Conservation (phyloP, 1,140 invertebrate species). For the Cotesia typhae region DNA sequence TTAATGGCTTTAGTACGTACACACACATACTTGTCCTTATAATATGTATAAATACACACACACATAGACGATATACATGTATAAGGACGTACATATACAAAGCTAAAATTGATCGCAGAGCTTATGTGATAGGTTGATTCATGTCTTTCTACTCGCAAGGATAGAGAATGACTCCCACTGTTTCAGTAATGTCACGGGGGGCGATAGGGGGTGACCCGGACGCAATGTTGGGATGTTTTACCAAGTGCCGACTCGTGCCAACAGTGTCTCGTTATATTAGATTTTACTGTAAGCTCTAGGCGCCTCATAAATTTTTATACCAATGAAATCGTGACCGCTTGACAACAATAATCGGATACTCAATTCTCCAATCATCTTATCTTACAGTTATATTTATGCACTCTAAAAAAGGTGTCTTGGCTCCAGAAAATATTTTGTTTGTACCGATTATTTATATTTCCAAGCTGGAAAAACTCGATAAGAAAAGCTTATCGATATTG, state of each 20-base stretch:
- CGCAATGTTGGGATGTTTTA: conserved; percentile 53
- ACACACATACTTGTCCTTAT: neutral
- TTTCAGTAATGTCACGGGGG: conserved; percentile 50
- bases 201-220: conserved; percentile 27
- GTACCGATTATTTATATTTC: no score
- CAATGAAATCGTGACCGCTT: conserved; percentile 59
- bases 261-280: conserved; percentile 63
- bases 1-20: no score
- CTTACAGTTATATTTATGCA: neutral
- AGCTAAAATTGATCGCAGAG: conserved; percentile 48
- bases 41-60: neutral
- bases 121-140: conserved; percentile 31
- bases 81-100: conserved; percentile 38
- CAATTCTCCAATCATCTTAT: conserved; percentile 40
- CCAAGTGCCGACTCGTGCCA: conserved; percentile 59
- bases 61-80: neutral
- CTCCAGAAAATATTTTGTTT: no score
- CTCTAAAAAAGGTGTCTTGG: no score
- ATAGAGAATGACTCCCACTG: conserved; percentile 29
- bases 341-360: conserved; percentile 47
- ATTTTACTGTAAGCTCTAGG: conserved; percentile 55
- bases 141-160: conserved; percentile 7
- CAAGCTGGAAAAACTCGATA: no score
- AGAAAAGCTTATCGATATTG: no score
- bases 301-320: conserved; percentile 62